Percentiles rank a stretch among this genome's conserved stretches.
These are phyloP conservation scores for Corythoichthys intestinalis DNA, from an alignment of 2,113 vertebrate species.

Conservation along the genomic window DNA sequence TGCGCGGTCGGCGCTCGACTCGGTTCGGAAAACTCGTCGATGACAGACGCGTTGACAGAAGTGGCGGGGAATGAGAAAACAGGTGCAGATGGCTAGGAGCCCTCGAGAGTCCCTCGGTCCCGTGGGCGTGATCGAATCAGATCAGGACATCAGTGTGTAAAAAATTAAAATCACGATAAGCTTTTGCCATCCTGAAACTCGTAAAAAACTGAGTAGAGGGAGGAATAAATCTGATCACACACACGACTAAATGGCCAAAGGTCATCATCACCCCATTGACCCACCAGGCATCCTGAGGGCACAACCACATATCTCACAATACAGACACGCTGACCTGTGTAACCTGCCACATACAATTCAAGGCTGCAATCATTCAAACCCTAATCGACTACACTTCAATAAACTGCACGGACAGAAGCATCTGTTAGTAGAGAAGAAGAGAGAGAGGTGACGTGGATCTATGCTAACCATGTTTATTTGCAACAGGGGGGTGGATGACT, in stretches of 20 bases:
- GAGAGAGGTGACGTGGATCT: background rate
- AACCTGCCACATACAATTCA: conserved; percentile 26
- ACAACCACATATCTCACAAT: conserved; percentile 11
- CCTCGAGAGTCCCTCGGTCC: background rate
- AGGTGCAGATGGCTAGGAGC: background rate
- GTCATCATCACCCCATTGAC: conserved; percentile 18
- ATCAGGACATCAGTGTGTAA: background rate
- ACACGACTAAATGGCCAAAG: conserved; percentile 6
- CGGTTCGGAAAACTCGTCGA: background rate
- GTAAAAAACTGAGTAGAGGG: background rate
- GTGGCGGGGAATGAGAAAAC: background rate
- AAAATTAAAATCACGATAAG: background rate
- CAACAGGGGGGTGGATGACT: background rate
- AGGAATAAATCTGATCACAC: background rate
- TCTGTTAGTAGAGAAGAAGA: background rate
- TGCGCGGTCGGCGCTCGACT: background rate
- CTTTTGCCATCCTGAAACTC: background rate
- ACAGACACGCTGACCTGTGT: conserved; percentile 41
- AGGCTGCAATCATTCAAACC: conserved; percentile 25
- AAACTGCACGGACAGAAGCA: background rate
- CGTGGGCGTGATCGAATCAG: background rate
- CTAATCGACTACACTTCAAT: conserved; percentile 25
- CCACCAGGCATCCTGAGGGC: conserved; percentile 12
- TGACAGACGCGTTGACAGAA: conserved; percentile 1
- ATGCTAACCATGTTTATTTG: background rate